Evolutionary conservation across 2,113 vertebrate species (phyloP).

Genomic region (Ardeotis arabs): DNA sequence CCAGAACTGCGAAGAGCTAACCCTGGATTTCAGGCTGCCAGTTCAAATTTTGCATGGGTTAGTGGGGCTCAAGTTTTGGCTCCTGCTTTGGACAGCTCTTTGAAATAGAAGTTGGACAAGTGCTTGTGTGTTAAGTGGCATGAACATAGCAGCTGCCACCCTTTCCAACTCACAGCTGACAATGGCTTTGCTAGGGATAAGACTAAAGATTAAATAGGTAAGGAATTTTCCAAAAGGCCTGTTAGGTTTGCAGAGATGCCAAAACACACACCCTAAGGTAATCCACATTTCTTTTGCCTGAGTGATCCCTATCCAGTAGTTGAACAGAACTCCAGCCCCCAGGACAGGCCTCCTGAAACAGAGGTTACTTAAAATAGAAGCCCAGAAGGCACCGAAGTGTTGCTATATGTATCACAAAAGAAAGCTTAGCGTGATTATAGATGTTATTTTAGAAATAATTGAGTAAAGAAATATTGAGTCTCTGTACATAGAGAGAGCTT

Average conservation of each 20-base stretch:
- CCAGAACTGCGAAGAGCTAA: background rate
- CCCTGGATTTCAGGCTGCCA: background rate
- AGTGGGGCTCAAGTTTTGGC: background rate
- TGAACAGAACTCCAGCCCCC: background rate
- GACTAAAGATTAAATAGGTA: background rate
- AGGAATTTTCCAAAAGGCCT: background rate
- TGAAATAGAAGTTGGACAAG: background rate
- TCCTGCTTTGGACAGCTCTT: background rate
- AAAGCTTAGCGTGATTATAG: conserved; percentile 23
- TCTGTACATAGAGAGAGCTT: background rate
- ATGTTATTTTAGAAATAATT: conserved; percentile 39
- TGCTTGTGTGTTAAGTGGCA: background rate
- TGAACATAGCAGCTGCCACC: background rate
- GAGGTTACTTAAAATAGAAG: background rate
- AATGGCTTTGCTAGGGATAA: background rate
- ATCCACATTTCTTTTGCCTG: background rate
- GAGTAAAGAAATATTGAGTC: conserved; percentile 26
- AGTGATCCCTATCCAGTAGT: background rate
- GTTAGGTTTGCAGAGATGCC: background rate
- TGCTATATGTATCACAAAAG: conserved; percentile 16
- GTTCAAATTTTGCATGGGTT: background rate
- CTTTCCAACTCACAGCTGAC: background rate
- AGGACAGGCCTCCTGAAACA: background rate
- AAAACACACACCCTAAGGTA: background rate
- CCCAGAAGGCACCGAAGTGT: background rate